These are phyloP conservation scores for Hassar affinis DNA, from an alignment of 2,113 vertebrate species.

Conservation along the genomic window DNA sequence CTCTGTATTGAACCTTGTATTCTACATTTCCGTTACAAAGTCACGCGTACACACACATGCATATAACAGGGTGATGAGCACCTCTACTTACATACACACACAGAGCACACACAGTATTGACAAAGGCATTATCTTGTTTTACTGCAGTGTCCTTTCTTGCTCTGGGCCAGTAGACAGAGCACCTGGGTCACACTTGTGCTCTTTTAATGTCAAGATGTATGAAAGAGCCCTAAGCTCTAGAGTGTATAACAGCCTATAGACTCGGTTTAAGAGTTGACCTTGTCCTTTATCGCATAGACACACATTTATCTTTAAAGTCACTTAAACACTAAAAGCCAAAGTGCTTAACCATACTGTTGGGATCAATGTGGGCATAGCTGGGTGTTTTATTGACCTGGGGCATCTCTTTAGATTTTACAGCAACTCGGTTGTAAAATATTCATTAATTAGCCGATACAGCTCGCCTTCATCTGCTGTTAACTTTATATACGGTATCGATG, in stretches of 20 bases:
- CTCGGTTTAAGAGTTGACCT: background rate
- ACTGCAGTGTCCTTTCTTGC: conserved; percentile 40
- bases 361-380: background rate
- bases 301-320: conserved; percentile 13
- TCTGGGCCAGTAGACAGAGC: conserved; percentile 44
- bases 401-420: background rate
- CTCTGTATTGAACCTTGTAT: background rate
- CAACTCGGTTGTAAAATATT: background rate
- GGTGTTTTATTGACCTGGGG: background rate
- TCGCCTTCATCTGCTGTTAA: background rate
- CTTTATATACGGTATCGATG: background rate
- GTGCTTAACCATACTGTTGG: background rate
- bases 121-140: conserved; percentile 54
- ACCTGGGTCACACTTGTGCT: background rate
- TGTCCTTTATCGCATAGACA: background rate
- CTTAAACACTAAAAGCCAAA: background rate
- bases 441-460: background rate
- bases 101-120: conserved; percentile 11
- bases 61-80: background rate
- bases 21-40: background rate
- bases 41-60: background rate
- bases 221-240: background rate
- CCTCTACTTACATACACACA: conserved; percentile 15
- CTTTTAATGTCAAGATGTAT: conserved; percentile 21
- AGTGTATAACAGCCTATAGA: background rate